These are phyloP conservation scores for Mantis religiosa DNA, from an alignment of 2,888 invertebrate species.

Conservation along the genomic window DNA sequence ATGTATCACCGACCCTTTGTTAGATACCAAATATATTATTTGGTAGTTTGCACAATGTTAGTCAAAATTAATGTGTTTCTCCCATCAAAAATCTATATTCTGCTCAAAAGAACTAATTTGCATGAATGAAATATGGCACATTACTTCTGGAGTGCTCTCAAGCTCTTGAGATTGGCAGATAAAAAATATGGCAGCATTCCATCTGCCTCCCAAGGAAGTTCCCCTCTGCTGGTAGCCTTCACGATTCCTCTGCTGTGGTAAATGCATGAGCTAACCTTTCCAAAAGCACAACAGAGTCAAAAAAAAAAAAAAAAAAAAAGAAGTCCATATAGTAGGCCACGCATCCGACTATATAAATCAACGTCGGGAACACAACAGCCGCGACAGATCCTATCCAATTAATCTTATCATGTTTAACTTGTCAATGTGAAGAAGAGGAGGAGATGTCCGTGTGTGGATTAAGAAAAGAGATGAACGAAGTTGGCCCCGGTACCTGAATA, in stretches of 20 bases:
- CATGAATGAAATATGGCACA: no score
- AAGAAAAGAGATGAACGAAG: neutral
- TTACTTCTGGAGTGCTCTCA: neutral
- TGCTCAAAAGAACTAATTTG: no score
- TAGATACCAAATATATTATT: no score
- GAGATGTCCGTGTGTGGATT: neutral
- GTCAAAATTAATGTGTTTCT: no score
- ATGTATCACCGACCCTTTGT: no score
- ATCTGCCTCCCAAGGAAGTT: neutral
- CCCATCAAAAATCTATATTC: no score
- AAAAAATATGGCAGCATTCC: neutral
- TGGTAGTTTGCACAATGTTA: no score
- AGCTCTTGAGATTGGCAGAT: neutral
- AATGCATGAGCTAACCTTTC: neutral
- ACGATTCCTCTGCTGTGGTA: neutral
- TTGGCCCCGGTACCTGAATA: neutral
- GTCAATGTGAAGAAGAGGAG: conserved; percentile 1
- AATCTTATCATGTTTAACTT: neutral
- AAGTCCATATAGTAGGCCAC: neutral
- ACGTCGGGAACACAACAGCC: neutral
- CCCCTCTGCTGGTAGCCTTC: neutral
- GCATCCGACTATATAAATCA: neutral
- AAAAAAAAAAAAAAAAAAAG: neutral
- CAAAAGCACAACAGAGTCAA: neutral
- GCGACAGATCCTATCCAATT: neutral